Evolutionary conservation across 2,888 invertebrate species (phyloP).

Genomic region (Bombylius discolor): DNA sequence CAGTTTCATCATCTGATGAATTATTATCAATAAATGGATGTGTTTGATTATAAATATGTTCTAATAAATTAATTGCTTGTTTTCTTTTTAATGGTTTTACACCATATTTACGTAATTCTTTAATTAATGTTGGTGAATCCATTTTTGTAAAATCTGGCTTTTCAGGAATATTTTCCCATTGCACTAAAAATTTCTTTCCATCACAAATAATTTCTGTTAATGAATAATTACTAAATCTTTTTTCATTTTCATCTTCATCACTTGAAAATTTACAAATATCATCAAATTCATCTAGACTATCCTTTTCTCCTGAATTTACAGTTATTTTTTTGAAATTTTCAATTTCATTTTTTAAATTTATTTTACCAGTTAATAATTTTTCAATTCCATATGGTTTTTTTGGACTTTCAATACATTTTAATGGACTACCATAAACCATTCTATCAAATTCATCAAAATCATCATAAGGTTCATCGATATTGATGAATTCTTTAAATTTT

Average conservation of each 20-base stretch:
- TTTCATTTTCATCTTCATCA: background rate
- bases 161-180: slow-evolving; percentile 44
- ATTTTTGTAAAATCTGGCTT: slow-evolving; percentile 45
- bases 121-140: slow-evolving; percentile 43
- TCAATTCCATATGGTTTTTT: slow-evolving; percentile 24
- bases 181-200: slow-evolving; percentile 28
- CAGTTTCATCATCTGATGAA: background rate
- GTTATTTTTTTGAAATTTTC: too few relatives aligned
- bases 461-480: slow-evolving; percentile 14
- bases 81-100: slow-evolving; percentile 52
- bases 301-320: background rate
- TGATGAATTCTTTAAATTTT: slow-evolving; percentile 17
- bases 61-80: slow-evolving; percentile 49
- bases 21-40: slow-evolving; percentile 43
- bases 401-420: slow-evolving; percentile 4
- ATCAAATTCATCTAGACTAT: background rate
- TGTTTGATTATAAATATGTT: slow-evolving; percentile 53
- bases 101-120: slow-evolving; percentile 49
- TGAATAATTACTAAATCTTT: background rate
- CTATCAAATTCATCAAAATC: slow-evolving; percentile 29
- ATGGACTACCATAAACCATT: slow-evolving; percentile 19
- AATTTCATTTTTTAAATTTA: slow-evolving; percentile 9
- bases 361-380: slow-evolving; percentile 23
- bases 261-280: background rate
- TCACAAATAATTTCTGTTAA: slow-evolving; percentile 14